These are phyloP conservation scores for Taxidea taxus DNA, from an alignment of 2,113 vertebrate species.

Conservation along the genomic window DNA sequence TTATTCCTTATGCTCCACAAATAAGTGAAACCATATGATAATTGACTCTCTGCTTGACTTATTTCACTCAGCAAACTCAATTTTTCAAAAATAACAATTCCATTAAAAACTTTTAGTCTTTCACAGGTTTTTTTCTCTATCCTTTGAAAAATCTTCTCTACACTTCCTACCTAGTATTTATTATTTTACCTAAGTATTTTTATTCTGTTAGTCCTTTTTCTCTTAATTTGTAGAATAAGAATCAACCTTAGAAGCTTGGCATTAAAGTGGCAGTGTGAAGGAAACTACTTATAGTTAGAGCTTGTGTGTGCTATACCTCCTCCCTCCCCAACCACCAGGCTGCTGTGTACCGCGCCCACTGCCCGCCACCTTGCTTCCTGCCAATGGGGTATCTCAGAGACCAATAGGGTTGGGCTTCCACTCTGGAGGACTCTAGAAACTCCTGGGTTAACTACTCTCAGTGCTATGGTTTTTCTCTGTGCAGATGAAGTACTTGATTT, in stretches of 20 bases:
- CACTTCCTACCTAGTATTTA: background rate
- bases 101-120: background rate
- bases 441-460: background rate
- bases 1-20: too few species aligned
- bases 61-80: background rate
- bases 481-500: background rate
- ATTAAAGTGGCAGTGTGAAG: background rate
- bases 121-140: background rate
- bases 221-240: background rate
- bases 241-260: background rate
- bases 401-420: background rate
- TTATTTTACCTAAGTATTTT: background rate
- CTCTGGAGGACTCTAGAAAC: background rate
- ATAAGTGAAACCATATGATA: too few species aligned
- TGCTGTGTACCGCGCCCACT: too few species aligned
- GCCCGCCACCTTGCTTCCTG: background rate
- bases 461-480: background rate
- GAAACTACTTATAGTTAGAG: background rate
- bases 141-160: background rate
- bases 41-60: too few species aligned
- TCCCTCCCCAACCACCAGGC: background rate
- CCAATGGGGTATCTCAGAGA: background rate
- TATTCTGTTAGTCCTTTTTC: background rate
- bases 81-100: background rate
- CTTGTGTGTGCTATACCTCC: background rate